Base-by-base conservation (phyloP, 2,113 vertebrate species). In the Campylorhamphus procurvoides region DNA sequence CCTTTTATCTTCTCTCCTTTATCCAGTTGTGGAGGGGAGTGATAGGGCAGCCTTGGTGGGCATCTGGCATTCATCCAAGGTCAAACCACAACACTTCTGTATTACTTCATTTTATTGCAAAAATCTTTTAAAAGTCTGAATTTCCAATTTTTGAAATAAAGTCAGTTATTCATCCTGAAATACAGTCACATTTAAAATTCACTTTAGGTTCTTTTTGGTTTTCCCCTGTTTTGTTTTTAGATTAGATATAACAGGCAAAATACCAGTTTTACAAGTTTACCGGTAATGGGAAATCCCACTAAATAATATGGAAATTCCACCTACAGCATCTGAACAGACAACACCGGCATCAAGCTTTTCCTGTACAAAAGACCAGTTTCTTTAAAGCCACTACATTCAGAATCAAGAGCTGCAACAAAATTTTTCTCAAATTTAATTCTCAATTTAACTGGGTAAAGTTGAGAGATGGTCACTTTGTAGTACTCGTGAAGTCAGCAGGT, bases 261-360 rank as follows among this genome's bases (percentile, higher is more conserved):
- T 52, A 90, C 55, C 68, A 74, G 35, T 69, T 62, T 93, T 62
- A 37, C 55, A 84, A 83, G 64, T 42, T 74, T 25, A 47, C 47
- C 0, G 3, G 56, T 78, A 84, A 47, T 16, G 84, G 91, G 93
- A 95, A 97, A 92, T 92, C 92, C 93, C 93, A 86, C 39, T 42
- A 92, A 93, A 90, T 91, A 74, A 42, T 11, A 68, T 25, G 80
- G 91, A 92, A 96, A 95, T 91, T 82, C 81, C 71, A 91, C 40
- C 60, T 19, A 75, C 72, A 59, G 35, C 35, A 86, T 50, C 18
- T 56, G 46, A 71, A 79, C 17, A 3, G 14, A 49, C 14, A 82
- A 81, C 6, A 35, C 33, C 55, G 22, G 52, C 44, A 83, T 23
- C 44, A 94, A 62, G 23, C 35, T 63, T 39, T 47, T 74, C 64